phyloP scores from a whole-genome alignment of 2,797 vertebrate genomes.

The Leucoraja ocellata region DNA sequence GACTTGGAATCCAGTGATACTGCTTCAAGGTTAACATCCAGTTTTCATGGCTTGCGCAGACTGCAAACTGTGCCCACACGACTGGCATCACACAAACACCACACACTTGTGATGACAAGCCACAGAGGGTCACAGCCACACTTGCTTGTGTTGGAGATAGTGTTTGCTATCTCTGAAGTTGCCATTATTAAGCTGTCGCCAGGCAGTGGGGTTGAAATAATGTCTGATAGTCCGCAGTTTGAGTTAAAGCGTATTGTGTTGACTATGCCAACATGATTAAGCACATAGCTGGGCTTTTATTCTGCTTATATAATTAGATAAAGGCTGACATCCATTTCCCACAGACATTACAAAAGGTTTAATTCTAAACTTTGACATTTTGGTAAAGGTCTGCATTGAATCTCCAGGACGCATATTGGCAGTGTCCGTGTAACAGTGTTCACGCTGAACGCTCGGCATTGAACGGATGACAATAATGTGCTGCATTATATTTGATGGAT shows the following conservation, averaged over 20 bases:
- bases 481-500: not conserved
- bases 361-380: not conserved
- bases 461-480: not conserved
- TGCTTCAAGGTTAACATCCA: no score
- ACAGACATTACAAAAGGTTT: not conserved
- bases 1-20: no score
- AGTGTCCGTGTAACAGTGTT: not conserved
- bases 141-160: no score
- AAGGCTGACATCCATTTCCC: not conserved
- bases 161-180: no score
- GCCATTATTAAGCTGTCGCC: no score
- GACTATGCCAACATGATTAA: not conserved
- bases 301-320: not conserved
- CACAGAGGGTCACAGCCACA: no score
- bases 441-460: not conserved
- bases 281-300: not conserved
- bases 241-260: not conserved
- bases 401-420: not conserved
- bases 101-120: no score
- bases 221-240: no score
- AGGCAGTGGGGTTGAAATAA: no score
- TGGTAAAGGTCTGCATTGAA: not conserved
- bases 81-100: no score
- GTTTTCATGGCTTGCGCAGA: no score
- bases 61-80: no score